A percentile compares a stretch with the other conserved stretches of the same genome.
Conservation (phyloP, 2,888 invertebrate species). For the Hirtodrosophila alboralis region DNA sequence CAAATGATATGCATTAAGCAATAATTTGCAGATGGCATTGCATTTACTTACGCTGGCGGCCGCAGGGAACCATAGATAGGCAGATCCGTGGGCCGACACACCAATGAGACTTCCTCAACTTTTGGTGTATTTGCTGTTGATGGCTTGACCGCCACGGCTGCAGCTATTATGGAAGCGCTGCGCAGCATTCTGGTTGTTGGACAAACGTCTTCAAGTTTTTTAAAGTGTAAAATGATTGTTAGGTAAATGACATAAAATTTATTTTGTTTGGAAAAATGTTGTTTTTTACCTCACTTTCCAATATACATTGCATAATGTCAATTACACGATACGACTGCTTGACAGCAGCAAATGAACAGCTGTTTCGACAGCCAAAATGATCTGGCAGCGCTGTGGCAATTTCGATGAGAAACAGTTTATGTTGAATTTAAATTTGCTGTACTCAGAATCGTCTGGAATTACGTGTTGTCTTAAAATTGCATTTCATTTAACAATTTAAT, state of each 20-base stretch:
- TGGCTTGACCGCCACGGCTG: constrained; percentile 69
- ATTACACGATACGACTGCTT: constrained; percentile 54
- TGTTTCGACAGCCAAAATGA: constrained; percentile 5
- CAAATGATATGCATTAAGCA: background rate
- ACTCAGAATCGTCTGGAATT: no score
- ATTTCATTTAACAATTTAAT: no score
- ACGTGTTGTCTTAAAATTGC: no score
- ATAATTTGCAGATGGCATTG: background rate
- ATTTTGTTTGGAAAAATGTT: constrained; percentile 28
- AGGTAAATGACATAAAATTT: constrained; percentile 53
- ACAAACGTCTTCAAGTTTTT: constrained; percentile 21
- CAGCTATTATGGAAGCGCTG: constrained; percentile 59
- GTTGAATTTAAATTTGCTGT: background rate
- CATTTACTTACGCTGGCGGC: constrained; percentile 63
- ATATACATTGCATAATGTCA: constrained; percentile 59
- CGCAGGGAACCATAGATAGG: constrained; percentile 81
- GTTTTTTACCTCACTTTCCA: constrained; percentile 47
- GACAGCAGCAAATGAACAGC: constrained; percentile 31
- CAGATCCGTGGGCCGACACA: constrained; percentile 81
- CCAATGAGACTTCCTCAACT: constrained; percentile 18
- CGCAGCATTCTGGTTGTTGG: constrained; percentile 46
- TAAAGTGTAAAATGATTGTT: constrained; percentile 21
- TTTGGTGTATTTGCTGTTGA: constrained; percentile 3
- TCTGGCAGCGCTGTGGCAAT: constrained; percentile 19
- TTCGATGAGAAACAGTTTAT: constrained; percentile 5